These are phyloP conservation scores for Hemichromis elongatus DNA, from an alignment of 2,113 vertebrate species.

Conservation along the genomic window DNA sequence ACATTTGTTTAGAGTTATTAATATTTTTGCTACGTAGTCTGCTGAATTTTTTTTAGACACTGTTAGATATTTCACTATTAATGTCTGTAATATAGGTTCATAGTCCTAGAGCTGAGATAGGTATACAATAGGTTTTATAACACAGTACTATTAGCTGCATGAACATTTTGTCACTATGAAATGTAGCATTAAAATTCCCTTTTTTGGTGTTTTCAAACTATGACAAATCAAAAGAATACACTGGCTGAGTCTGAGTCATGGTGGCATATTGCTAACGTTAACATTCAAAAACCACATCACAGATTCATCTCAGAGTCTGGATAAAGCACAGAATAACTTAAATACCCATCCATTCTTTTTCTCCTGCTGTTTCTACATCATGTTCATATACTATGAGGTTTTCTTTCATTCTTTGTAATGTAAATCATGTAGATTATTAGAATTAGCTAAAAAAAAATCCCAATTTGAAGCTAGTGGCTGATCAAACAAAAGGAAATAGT, in stretches of 20 bases:
- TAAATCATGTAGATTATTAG: neutral
- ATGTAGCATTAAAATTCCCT: neutral
- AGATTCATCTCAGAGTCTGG: neutral
- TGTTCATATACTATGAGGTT: neutral
- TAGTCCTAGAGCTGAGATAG: neutral
- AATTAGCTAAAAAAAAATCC: neutral
- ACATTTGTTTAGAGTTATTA: neutral
- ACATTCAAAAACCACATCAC: neutral
- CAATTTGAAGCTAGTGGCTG: neutral
- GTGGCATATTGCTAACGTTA: neutral
- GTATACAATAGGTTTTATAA: neutral
- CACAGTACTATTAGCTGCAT: neutral
- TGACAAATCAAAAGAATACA: neutral
- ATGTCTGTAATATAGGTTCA: neutral
- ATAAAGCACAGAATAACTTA: neutral
- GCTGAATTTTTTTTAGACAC: neutral
- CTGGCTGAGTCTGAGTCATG: neutral
- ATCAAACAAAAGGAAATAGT: neutral
- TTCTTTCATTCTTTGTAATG: neutral
- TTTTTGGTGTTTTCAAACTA: neutral
- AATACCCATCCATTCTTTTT: neutral
- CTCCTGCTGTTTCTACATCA: neutral
- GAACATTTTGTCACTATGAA: neutral
- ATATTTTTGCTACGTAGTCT: neutral
- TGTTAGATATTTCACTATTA: neutral